Percentiles rank a stretch among this genome's conserved stretches.
phyloP scores from a whole-genome alignment of 2,113 vertebrate species.

The Arenaria interpres region DNA sequence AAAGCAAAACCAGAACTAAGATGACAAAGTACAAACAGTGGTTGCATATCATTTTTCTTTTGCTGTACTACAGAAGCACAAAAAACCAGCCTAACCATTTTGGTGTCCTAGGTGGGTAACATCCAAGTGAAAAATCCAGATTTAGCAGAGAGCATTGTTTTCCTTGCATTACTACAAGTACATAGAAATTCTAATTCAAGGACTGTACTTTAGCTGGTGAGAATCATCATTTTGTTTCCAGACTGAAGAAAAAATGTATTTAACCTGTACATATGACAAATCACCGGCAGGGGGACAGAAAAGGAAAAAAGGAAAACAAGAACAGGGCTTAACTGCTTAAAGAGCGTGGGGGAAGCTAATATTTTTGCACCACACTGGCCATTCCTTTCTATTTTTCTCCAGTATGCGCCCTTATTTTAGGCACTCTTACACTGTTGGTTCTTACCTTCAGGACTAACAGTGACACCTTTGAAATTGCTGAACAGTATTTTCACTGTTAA shows the following conservation, averaged over 20 bases:
- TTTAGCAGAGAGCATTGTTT: not conserved
- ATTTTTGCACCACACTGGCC: not conserved
- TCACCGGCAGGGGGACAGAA: not conserved
- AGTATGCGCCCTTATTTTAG: not conserved
- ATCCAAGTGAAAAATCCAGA: not conserved
- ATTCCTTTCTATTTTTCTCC: not conserved
- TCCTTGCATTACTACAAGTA: not conserved
- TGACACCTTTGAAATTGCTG: not conserved
- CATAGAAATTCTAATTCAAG: not conserved
- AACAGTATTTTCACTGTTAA: not conserved
- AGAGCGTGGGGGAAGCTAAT: not conserved
- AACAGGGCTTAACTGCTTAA: not conserved
- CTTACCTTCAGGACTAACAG: not conserved
- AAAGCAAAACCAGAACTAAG: not conserved
- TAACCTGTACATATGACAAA: not conserved
- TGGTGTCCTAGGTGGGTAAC: not conserved
- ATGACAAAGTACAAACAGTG: not conserved
- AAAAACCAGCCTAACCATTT: not conserved
- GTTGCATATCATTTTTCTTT: not conserved
- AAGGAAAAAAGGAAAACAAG: not conserved
- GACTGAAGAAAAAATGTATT: not conserved
- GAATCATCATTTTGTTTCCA: not conserved
- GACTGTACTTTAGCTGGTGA: not conserved
- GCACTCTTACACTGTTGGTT: not conserved
- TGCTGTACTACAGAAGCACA: not conserved